Evolutionary conservation across 2,113 vertebrate species (phyloP).

Genomic region (Ctenodactylus gundi): DNA sequence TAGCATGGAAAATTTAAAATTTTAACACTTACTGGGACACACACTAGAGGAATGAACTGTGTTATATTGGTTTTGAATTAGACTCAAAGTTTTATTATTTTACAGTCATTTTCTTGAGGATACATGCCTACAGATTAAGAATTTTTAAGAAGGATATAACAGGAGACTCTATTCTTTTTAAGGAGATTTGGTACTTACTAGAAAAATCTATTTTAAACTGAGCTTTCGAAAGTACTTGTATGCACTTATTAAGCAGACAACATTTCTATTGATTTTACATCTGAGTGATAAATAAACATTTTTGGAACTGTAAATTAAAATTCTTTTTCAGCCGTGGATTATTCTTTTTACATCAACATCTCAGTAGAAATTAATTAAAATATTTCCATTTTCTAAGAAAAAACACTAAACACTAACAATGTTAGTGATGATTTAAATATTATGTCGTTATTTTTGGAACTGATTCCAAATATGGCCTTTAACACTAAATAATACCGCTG

Average conservation of each 20-base stretch:
- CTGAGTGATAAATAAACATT: not conserved
- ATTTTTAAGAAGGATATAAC: not conserved
- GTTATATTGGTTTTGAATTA: not conserved
- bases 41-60: not conserved
- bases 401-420: not conserved
- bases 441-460: not conserved
- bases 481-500: not conserved
- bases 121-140: not conserved
- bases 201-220: not conserved
- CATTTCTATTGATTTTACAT: not conserved
- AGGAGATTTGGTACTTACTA: not conserved
- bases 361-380: not conserved
- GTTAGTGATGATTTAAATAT: not conserved
- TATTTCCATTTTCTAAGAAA: conserved; percentile 39
- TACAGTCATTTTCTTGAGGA: not conserved
- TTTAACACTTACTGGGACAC: not conserved
- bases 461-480: not conserved
- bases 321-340: not conserved
- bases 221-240: not conserved
- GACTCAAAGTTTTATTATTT: not conserved
- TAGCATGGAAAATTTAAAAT: not conserved
- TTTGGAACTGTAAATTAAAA: not conserved
- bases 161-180: not conserved
- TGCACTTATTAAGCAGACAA: not conserved
- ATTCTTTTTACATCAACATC: not conserved